Percentiles rank a stretch among this genome's conserved stretches.
Evolutionary conservation across 2,888 invertebrate genomes (phyloP).

Genomic region (Drosophila yooni): DNA sequence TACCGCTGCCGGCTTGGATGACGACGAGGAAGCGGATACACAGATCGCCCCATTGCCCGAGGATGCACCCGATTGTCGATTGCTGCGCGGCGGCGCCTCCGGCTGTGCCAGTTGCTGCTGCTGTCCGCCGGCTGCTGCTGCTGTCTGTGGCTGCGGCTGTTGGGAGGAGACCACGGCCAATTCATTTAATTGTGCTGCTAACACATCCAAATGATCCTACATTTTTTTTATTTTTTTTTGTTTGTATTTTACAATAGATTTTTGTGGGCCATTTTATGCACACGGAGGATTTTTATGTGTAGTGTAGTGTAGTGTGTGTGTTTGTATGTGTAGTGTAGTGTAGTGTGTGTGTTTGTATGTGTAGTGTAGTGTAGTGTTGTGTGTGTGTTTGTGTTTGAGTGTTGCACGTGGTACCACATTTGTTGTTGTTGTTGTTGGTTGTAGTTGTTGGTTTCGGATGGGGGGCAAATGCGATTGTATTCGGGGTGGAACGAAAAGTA

Average conservation of each 20-base stretch:
- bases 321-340: slow-evolving; percentile 44
- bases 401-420: slow-evolving; percentile 64
- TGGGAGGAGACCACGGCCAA: slow-evolving; percentile 90
- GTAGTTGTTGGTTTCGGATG: slow-evolving; percentile 51
- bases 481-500: slow-evolving; percentile 78
- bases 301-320: slow-evolving; percentile 39
- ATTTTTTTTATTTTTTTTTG: slow-evolving; percentile 64
- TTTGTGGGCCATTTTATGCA: slow-evolving; percentile 51
- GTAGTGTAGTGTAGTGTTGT: slow-evolving; percentile 46
- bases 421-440: slow-evolving; percentile 44
- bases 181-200: slow-evolving; percentile 98
- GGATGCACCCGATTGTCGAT: slow-evolving; percentile 83
- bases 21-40: slow-evolving; percentile 62
- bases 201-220: slow-evolving; percentile 95
- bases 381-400: slow-evolving; percentile 50
- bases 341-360: slow-evolving; percentile 44
- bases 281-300: slow-evolving; percentile 67
- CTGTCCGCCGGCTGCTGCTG: slow-evolving; percentile 62
- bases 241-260: slow-evolving; percentile 67
- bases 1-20: slow-evolving; percentile 83
- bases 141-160: slow-evolving; percentile 84
- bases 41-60: slow-evolving; percentile 73
- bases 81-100: slow-evolving; percentile 90
- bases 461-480: slow-evolving; percentile 61
- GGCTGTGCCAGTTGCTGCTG: slow-evolving; percentile 86